A percentile compares a stretch with the other conserved stretches of the same genome.
These are phyloP conservation scores for Callipepla squamata DNA, from an alignment of 2,113 vertebrate genomes.

Conservation along the genomic window DNA sequence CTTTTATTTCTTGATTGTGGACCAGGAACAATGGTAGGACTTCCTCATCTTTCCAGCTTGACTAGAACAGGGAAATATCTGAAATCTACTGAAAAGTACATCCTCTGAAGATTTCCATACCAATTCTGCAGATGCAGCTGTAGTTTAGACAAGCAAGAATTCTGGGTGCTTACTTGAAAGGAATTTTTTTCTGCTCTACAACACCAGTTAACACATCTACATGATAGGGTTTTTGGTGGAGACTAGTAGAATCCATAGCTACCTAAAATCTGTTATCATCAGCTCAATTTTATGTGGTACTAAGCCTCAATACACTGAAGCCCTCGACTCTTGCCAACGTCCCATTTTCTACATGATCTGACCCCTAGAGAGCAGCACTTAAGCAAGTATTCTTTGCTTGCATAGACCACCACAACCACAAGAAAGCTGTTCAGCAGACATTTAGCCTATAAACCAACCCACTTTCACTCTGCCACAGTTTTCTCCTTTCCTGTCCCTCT, in stretches of 20 bases:
- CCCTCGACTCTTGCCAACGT: neutral
- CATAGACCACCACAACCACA: neutral
- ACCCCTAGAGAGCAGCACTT: neutral
- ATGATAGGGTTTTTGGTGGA: neutral
- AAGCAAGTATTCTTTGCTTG: neutral
- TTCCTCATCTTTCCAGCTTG: neutral
- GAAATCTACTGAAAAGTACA: neutral
- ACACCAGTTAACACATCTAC: neutral
- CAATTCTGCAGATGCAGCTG: neutral
- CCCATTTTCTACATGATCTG: neutral
- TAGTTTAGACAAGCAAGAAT: neutral
- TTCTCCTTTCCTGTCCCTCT: neutral
- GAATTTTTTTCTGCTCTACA: conserved; percentile 7
- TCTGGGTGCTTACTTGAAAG: neutral
- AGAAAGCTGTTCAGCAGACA: neutral
- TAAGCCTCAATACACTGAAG: neutral
- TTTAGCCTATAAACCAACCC: neutral
- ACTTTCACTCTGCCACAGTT: neutral
- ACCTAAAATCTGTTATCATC: neutral
- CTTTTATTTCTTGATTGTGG: neutral
- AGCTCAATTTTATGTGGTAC: neutral
- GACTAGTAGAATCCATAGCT: neutral
- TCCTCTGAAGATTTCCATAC: neutral
- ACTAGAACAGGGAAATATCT: conserved; percentile 11
- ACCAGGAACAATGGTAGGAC: neutral